A percentile compares a stretch with the other conserved stretches of the same genome.
Evolutionary conservation across 2,113 vertebrate species (phyloP).

Genomic region (Puntigrus tetrazona): DNA sequence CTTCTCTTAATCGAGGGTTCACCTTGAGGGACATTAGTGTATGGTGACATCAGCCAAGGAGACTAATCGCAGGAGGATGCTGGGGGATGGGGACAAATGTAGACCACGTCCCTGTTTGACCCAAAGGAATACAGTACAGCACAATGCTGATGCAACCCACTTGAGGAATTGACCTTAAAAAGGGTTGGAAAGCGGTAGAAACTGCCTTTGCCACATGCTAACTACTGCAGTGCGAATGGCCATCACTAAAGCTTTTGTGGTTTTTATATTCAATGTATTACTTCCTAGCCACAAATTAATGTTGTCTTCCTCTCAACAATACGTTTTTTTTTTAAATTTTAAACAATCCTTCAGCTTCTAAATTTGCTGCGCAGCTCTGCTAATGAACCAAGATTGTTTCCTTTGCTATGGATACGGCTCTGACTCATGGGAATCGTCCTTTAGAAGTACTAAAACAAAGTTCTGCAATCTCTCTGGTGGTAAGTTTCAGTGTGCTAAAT

Average conservation of each 20-base stretch:
- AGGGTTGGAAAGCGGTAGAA: not conserved
- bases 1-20: not conserved
- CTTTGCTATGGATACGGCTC: conserved; percentile 2
- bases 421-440: not conserved
- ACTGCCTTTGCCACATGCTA: conserved; percentile 36
- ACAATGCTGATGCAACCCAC: conserved; percentile 1
- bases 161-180: conserved; percentile 31
- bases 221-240: not conserved
- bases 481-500: not conserved
- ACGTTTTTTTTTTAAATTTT: not conserved
- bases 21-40: not conserved
- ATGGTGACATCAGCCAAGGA: not conserved
- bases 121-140: not conserved
- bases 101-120: not conserved
- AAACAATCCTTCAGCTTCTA: not conserved
- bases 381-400: not conserved
- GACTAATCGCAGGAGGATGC: not conserved
- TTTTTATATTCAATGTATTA: not conserved
- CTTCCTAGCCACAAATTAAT: not conserved
- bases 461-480: not conserved
- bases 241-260: not conserved
- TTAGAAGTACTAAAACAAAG: not conserved
- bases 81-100: not conserved
- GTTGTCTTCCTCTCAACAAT: not conserved
- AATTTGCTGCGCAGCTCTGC: not conserved